Conservation (phyloP, 2,113 vertebrate species). For the Amblyopsis rosae region DNA sequence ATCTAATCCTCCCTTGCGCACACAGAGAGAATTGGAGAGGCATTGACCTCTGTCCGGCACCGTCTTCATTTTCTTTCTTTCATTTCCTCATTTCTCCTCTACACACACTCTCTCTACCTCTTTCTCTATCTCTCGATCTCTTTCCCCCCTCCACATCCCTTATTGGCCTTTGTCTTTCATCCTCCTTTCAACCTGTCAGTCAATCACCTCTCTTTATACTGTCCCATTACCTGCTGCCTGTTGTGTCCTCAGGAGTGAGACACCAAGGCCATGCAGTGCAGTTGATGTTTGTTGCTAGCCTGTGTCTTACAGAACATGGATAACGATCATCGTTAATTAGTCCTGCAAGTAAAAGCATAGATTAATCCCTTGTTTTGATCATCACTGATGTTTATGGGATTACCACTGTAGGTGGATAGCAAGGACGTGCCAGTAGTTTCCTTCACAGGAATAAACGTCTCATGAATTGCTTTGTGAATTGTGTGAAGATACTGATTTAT, state of each 20-base stretch:
- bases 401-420: too few relatives aligned
- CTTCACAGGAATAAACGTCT: too few relatives aligned
- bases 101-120: too few relatives aligned
- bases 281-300: background rate
- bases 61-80: background rate
- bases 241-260: constrained; percentile 1
- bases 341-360: constrained; percentile 57
- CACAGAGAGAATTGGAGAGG: background rate
- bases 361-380: background rate
- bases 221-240: background rate
- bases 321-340: constrained; percentile 62
- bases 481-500: too few relatives aligned
- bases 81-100: background rate
- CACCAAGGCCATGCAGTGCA: constrained; percentile 9
- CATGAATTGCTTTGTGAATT: too few relatives aligned
- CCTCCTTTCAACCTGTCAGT: constrained; percentile 14
- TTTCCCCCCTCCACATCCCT: too few relatives aligned
- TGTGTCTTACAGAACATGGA: constrained; percentile 40
- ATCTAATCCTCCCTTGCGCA: constrained; percentile 29
- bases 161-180: background rate
- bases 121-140: too few relatives aligned
- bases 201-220: too few relatives aligned
- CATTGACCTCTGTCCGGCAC: constrained; percentile 16
- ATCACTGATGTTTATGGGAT: background rate
- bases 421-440: too few relatives aligned